Percentiles rank a stretch among this genome's conserved stretches.
Conservation (phyloP, 2,113 vertebrate species). For the Setophaga coronata region DNA sequence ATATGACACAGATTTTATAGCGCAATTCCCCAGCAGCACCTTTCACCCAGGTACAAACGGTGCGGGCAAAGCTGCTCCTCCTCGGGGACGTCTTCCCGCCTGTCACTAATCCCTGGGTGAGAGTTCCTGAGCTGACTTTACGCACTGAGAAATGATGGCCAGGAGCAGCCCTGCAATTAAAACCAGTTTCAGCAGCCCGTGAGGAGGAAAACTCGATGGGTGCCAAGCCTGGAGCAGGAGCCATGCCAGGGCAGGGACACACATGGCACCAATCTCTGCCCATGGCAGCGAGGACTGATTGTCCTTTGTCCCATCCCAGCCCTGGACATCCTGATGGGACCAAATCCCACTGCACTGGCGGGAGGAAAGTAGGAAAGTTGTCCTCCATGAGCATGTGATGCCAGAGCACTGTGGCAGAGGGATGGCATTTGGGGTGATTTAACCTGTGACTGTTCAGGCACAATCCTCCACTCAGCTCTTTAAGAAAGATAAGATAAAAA, state of each 20-base stretch:
- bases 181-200: neutral
- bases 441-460: neutral
- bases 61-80: neutral
- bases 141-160: neutral
- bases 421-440: rapidly evolving
- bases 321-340: neutral
- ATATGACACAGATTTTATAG: neutral
- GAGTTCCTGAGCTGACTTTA: neutral
- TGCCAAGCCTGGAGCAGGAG: neutral
- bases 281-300: rapidly evolving
- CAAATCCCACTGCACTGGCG: neutral
- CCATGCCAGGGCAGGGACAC: neutral
- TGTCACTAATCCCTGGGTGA: neutral
- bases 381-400: neutral
- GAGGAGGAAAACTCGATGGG: rapidly evolving
- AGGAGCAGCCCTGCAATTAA: slow-evolving; percentile 12
- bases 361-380: neutral
- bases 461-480: neutral
- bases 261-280: neutral
- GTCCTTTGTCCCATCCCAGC: neutral
- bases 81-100: neutral
- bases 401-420: neutral
- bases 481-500: neutral
- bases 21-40: neutral
- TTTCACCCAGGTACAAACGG: slow-evolving; percentile 18